Evolutionary conservation across 1,140 invertebrate species (phyloP).

Genomic region (Drosophila suzukii): DNA sequence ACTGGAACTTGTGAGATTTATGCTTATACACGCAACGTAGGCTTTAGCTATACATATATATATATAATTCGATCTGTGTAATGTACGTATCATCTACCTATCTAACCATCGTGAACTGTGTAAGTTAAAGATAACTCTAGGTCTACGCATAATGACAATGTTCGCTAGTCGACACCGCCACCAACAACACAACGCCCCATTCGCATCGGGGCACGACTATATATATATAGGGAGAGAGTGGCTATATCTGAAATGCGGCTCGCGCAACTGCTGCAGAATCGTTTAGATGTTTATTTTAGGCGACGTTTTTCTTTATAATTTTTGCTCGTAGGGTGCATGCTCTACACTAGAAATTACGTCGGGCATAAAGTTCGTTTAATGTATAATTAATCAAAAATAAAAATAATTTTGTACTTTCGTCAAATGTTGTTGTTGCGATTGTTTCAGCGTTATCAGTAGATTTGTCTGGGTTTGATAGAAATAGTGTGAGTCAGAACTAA

Average conservation of each 20-base stretch:
- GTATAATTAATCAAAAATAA: constrained; percentile 54
- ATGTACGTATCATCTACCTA: constrained; percentile 52
- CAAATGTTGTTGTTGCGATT: constrained; percentile 17
- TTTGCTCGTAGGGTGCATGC: constrained; percentile 21
- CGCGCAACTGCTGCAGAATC: constrained; percentile 43
- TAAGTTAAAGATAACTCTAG: constrained; percentile 63
- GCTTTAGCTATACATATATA: constrained; percentile 28
- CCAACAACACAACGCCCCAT: constrained; percentile 28
- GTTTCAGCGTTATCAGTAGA: constrained; percentile 4
- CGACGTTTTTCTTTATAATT: constrained; percentile 35
- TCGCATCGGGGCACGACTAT: constrained; percentile 9
- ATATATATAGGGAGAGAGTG: constrained; percentile 31
- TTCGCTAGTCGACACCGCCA: constrained; percentile 57
- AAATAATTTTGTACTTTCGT: constrained; percentile 72
- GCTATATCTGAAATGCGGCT: constrained; percentile 56
- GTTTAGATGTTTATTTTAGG: constrained; percentile 34
- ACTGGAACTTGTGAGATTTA: constrained; percentile 81
- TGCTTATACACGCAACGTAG: constrained; percentile 61
- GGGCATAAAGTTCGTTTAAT: constrained; percentile 45
- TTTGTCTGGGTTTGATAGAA: constrained; percentile 25
- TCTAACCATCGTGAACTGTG: constrained; percentile 58
- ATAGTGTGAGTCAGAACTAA: constrained; percentile 26
- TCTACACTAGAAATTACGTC: constrained; percentile 28
- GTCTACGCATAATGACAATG: constrained; percentile 72
- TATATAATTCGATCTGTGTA: constrained; percentile 46